Evolutionary conservation across 2,888 invertebrate species (phyloP), one percentile per base, ranked within the genome.

Genomic region (Cosmopolites sordidus): DNA sequence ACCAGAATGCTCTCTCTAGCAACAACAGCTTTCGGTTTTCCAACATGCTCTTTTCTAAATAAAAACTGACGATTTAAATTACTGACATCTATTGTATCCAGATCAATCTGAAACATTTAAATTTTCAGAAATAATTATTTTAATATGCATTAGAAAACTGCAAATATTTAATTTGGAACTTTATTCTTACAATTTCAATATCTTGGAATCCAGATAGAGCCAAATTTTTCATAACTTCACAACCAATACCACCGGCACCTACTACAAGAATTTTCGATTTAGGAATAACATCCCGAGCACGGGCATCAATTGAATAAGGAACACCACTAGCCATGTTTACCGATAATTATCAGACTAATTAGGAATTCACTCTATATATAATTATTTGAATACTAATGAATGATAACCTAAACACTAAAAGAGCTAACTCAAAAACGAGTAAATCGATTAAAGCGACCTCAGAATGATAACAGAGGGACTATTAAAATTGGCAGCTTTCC

Each of bases 51-150:
- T 68, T 93, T 92, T 70, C 95, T 91, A 69, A 99, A 99, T n/a
- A 99, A 76, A 74, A 99, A 99, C 74, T 99, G 99, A 33, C 99
- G 83, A 75, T 99, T 99, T 61, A 99, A 78, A 73, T 99, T 99
- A 77, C 97, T 97, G 52, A 99, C 90, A 77, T 99, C 99, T 72
- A 99, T 99, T 0, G 98, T 99, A 73, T 99, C 99, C 71, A 99
- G 81, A 80, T 99, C 99, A 75, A 99, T 93, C 97, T 98, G 77
- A 62, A 84, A 84, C 58, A 59, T 54, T 62, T 60, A 56, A 55
- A 47, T 29, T 30, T n/a, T n/a, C n/a, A n/a, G n/a, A n/a, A n/a
- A n/a, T n/a, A n/a, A n/a, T n/a, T n/a, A 41, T 16, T 15, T 16
- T 41, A 15, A 16, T 16, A n/a, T n/a, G n/a, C n/a, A n/a, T n/a